Conservation (phyloP, 30 jellyfish, hydroid and myxozoan species). For the Pseudorhiza aurosa region DNA sequence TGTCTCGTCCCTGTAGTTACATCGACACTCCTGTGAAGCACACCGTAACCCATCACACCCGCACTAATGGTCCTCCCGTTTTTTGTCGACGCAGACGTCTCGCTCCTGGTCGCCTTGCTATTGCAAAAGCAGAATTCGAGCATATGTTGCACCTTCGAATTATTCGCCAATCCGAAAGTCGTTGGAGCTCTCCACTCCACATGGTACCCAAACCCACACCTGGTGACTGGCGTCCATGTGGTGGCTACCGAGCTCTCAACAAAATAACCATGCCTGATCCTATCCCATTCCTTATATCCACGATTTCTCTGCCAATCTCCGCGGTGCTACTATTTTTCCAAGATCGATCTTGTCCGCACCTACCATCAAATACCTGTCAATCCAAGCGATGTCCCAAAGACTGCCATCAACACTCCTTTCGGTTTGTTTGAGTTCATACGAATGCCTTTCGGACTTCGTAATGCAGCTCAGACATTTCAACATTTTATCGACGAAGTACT, state of each 20-base stretch:
- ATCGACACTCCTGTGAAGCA: background rate
- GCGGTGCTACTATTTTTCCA: constrained; percentile 9
- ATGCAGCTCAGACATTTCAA: too few relatives aligned
- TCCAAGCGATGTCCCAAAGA: too few relatives aligned
- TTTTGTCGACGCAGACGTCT: background rate
- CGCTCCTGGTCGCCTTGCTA: constrained; percentile 1
- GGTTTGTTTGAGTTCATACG: too few relatives aligned
- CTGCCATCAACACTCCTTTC: constrained; percentile 31
- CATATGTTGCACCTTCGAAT: too few relatives aligned
- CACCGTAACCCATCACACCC: too few relatives aligned
- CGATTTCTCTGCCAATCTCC: too few relatives aligned
- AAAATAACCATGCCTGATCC: constrained; percentile 31
- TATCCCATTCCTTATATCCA: constrained; percentile 7
- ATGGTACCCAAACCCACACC: too few relatives aligned
- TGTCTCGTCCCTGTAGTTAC: background rate
- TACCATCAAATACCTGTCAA: constrained; percentile 43
- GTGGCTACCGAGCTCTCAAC: constrained; percentile 41
- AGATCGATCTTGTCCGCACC: constrained; percentile 62
- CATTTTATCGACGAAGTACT: constrained; percentile 17
- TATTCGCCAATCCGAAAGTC: too few relatives aligned
- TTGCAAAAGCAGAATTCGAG: too few relatives aligned
- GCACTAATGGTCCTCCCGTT: too few relatives aligned
- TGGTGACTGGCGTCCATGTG: constrained; percentile 67
- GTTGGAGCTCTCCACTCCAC: too few relatives aligned
- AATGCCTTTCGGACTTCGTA: too few relatives aligned